These are phyloP conservation scores for Troides aeacus DNA, from an alignment of 2,888 invertebrate species.

Conservation along the genomic window DNA sequence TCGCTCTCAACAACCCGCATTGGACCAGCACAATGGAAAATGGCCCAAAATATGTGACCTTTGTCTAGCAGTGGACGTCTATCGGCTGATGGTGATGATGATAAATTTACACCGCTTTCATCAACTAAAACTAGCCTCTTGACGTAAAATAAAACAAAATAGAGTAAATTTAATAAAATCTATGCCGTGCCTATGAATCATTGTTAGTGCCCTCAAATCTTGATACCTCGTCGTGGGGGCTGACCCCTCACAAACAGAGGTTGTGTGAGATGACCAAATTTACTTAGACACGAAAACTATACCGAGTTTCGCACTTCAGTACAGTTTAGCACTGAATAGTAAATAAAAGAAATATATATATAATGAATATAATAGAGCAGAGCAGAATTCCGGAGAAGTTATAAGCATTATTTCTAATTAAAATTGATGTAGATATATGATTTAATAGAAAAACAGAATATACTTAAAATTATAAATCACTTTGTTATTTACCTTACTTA, in stretches of 20 bases:
- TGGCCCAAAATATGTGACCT: too few species aligned
- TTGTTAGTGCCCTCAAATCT: conserved; percentile 70
- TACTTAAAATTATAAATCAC: too few species aligned
- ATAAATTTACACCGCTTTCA: neutral
- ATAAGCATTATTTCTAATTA: too few species aligned
- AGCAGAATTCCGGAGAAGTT: too few species aligned
- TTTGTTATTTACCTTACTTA: too few species aligned
- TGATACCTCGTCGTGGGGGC: conserved; percentile 52
- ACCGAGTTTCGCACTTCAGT: conserved; percentile 51
- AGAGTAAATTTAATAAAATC: conserved; percentile 66
- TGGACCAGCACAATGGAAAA: too few species aligned
- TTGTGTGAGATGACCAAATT: conserved; percentile 77
- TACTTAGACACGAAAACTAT: conserved; percentile 72
- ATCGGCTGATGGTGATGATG: too few species aligned
- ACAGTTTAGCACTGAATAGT: conserved; percentile 40
- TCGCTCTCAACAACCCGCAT: too few species aligned
- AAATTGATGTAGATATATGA: too few species aligned
- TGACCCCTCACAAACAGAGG: conserved; percentile 72
- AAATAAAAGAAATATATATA: neutral
- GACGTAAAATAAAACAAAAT: conserved; percentile 45
- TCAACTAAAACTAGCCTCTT: conserved; percentile 7
- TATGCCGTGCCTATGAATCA: conserved; percentile 59
- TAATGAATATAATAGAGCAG: too few species aligned
- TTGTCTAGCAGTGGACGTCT: too few species aligned
- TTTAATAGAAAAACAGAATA: too few species aligned